Evolutionary conservation across 2,797 vertebrate species (phyloP).

Genomic region (Enteromius trimaculatus): DNA sequence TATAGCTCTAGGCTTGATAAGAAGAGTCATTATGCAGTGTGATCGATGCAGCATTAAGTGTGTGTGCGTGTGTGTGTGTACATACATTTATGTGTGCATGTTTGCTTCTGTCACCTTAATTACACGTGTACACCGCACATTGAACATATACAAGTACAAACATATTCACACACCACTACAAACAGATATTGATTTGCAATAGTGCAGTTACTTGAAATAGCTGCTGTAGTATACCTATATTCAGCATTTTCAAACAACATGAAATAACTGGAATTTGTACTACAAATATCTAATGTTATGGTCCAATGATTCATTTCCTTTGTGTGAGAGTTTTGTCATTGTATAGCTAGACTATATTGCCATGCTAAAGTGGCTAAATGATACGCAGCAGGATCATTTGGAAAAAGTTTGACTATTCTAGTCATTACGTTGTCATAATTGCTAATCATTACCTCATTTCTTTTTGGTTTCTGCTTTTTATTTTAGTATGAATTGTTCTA

Average conservation of each 20-base stretch:
- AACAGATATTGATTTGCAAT: constrained; percentile 44
- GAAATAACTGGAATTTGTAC: background rate
- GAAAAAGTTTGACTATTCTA: background rate
- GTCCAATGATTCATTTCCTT: background rate
- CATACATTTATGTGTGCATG: background rate
- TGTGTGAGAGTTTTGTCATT: background rate
- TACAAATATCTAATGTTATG: background rate
- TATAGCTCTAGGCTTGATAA: constrained; percentile 40
- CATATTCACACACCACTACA: constrained; percentile 23
- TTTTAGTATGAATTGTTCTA: constrained; percentile 80
- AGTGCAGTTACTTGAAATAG: background rate
- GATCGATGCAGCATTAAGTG: constrained; percentile 22
- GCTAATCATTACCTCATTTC: background rate
- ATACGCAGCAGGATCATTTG: background rate
- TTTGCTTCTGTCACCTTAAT: constrained; percentile 46
- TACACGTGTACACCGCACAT: constrained; percentile 26
- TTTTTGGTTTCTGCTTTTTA: constrained; percentile 71
- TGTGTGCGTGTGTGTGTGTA: background rate
- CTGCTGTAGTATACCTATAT: background rate
- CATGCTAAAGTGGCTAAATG: constrained; percentile 12
- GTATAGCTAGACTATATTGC: background rate
- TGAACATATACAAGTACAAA: constrained; percentile 30
- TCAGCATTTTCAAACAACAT: background rate
- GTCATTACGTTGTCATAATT: constrained; percentile 11
- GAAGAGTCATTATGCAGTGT: constrained; percentile 41